A percentile compares a stretch with the other conserved stretches of the same genome.
Conservation (phyloP, 2,113 vertebrate genomes). For the pig (Sus scrofa) region DNA sequence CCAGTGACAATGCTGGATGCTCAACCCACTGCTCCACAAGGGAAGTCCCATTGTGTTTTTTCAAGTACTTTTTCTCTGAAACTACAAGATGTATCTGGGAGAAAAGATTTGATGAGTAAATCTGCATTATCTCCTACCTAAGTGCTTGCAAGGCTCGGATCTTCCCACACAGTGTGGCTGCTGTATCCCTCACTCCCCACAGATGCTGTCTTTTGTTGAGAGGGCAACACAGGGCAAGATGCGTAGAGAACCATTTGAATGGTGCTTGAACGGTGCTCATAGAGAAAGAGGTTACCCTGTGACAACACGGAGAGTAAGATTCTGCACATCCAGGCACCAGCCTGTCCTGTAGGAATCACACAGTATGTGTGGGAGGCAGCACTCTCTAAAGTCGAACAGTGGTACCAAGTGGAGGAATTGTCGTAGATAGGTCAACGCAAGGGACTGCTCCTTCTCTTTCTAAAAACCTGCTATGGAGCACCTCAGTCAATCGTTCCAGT, state of each 20-base stretch:
- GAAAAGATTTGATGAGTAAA: neutral
- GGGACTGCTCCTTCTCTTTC: neutral
- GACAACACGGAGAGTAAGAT: neutral
- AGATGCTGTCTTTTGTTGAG: neutral
- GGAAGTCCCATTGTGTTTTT: neutral
- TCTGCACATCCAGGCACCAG: accelerated
- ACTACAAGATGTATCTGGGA: neutral
- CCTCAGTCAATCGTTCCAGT: neutral
- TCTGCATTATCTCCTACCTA: conserved; percentile 52
- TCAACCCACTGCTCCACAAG: too few relatives aligned
- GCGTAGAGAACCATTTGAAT: neutral
- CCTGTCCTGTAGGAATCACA: neutral
- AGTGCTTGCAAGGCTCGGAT: neutral
- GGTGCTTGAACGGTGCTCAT: neutral
- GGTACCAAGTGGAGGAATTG: neutral
- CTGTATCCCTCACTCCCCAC: neutral
- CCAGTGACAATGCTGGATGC: too few relatives aligned
- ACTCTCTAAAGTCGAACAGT: neutral
- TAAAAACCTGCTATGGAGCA: neutral
- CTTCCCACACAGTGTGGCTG: neutral
- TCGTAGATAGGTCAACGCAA: neutral
- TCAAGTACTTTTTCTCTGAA: neutral
- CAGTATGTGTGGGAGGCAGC: neutral
- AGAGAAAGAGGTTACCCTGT: neutral
- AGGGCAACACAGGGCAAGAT: neutral